A percentile compares a stretch with the other conserved stretches of the same genome.
Evolutionary conservation across 92 coral and sea anemone species (phyloP).

Genomic region (Plumapathes pennacea): DNA sequence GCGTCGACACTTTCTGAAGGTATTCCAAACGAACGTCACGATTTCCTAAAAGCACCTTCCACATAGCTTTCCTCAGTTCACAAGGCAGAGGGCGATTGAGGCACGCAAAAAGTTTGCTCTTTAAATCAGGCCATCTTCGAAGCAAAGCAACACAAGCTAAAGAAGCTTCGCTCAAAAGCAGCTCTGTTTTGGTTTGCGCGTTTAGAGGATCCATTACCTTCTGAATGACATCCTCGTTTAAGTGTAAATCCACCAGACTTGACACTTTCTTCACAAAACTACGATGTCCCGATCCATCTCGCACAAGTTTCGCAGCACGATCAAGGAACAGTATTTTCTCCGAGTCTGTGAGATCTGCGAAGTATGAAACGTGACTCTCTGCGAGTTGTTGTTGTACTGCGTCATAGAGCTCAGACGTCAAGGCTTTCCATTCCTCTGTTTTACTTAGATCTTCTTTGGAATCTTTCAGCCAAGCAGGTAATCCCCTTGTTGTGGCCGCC

Average conservation of each 20-base stretch:
- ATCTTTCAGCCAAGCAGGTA: slow-evolving; percentile 53
- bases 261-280: slow-evolving; percentile 59
- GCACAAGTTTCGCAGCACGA: slow-evolving; percentile 78
- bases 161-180: slow-evolving; percentile 57
- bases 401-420: slow-evolving; percentile 67
- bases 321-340: slow-evolving; percentile 81
- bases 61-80: slow-evolving; percentile 58
- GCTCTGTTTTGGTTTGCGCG: slow-evolving; percentile 60
- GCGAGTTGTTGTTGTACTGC: slow-evolving; percentile 85
- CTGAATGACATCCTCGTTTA: slow-evolving; percentile 58
- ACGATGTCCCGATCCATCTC: slow-evolving; percentile 43
- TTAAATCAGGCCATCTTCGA: slow-evolving; percentile 79
- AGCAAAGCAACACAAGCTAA: slow-evolving; percentile 54
- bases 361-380: slow-evolving; percentile 72
- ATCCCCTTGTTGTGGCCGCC: slow-evolving; percentile 58
- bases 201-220: slow-evolving; percentile 56
- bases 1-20: slow-evolving; percentile 11
- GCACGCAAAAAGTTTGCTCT: slow-evolving; percentile 54
- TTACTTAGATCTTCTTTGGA: slow-evolving; percentile 67
- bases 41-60: slow-evolving; percentile 68
- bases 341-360: slow-evolving; percentile 77
- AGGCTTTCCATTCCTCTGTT: slow-evolving; percentile 76
- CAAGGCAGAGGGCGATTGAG: slow-evolving; percentile 73
- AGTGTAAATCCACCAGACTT: slow-evolving; percentile 59
- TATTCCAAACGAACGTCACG: slow-evolving; percentile 46